Evolutionary conservation across 2,888 invertebrate species (phyloP).

Genomic region (Acheta domesticus): DNA sequence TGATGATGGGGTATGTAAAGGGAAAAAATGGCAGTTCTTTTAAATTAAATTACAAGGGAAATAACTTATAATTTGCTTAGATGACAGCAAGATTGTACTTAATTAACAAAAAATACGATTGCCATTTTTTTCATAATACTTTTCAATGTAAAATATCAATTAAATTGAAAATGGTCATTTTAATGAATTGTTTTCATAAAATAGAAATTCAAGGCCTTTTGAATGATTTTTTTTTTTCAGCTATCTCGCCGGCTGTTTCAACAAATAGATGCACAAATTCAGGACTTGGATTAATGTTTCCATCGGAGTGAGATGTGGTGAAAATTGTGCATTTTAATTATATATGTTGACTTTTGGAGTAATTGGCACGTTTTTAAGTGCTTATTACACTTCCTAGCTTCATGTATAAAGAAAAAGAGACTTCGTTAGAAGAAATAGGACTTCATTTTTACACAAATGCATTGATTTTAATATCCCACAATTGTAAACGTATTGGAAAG

Average conservation of each 20-base stretch:
- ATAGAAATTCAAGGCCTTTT: background rate
- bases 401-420: too few relatives aligned
- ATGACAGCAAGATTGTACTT: background rate
- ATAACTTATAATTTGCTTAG: background rate
- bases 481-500: too few relatives aligned
- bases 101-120: background rate
- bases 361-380: too few relatives aligned
- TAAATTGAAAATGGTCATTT: background rate
- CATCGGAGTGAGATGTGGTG: too few relatives aligned
- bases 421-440: too few relatives aligned
- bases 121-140: background rate
- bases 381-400: too few relatives aligned
- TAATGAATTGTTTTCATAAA: background rate
- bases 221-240: conserved; percentile 23
- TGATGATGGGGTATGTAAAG: conserved; percentile 21
- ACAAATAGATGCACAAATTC: conserved; percentile 30
- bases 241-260: conserved; percentile 29
- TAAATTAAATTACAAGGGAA: background rate
- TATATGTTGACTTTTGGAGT: too few relatives aligned
- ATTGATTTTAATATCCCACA: too few relatives aligned
- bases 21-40: background rate
- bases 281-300: conserved; percentile 22
- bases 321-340: too few relatives aligned
- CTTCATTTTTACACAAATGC: too few relatives aligned
- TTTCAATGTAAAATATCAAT: background rate